These are phyloP conservation scores for Clusia tigrina DNA, from an alignment of 2,888 invertebrate genomes.

Conservation along the genomic window DNA sequence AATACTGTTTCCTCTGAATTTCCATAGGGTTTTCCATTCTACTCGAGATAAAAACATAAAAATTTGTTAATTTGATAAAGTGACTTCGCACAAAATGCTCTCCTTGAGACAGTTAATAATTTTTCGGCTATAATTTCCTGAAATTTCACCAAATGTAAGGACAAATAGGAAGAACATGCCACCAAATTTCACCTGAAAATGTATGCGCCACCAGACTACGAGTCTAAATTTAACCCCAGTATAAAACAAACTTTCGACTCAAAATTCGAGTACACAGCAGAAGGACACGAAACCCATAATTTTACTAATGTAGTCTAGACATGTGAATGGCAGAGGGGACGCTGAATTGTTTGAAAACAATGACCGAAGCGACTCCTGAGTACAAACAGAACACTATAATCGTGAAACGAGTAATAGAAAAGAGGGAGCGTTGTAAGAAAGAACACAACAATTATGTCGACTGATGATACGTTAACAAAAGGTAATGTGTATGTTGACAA, in stretches of 20 bases:
- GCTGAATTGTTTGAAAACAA: neutral
- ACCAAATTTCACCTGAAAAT: neutral
- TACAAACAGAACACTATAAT: neutral
- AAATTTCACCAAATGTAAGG: too few relatives aligned
- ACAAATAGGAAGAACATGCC: too few relatives aligned
- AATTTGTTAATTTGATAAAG: too few relatives aligned
- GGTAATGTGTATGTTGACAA: neutral
- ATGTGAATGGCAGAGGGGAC: neutral
- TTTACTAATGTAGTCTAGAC: conserved; percentile 3
- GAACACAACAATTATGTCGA: neutral
- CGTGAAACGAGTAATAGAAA: neutral
- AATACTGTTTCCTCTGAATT: too few relatives aligned
- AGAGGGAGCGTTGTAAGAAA: neutral
- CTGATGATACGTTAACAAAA: neutral
- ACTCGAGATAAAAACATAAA: too few relatives aligned
- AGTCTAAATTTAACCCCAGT: neutral
- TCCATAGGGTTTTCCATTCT: too few relatives aligned
- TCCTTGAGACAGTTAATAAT: too few relatives aligned
- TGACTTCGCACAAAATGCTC: too few relatives aligned
- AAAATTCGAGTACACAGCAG: neutral
- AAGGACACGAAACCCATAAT: neutral
- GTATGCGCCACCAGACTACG: neutral
- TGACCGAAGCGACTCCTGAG: too few relatives aligned
- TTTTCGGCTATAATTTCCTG: too few relatives aligned
- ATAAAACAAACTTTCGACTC: neutral